phyloP scores from a whole-genome alignment of 2,113 vertebrate genomes.

The Etheostoma cragini region DNA sequence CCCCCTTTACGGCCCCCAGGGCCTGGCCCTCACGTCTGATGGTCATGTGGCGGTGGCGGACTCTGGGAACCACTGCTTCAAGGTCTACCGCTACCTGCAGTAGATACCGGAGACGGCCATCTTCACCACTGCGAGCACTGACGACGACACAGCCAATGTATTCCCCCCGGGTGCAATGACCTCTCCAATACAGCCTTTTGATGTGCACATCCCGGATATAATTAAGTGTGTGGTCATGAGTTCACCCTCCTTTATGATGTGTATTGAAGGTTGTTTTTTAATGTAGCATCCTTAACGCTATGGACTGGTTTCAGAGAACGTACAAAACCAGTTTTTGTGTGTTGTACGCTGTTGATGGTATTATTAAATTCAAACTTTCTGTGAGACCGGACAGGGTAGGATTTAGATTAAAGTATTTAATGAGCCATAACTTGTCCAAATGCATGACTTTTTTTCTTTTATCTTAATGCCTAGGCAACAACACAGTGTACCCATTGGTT shows the following conservation, averaged over 20 bases:
- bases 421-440: conserved; percentile 75
- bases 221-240: conserved; percentile 30
- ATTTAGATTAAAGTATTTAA: conserved; percentile 71
- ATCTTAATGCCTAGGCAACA: conserved; percentile 53
- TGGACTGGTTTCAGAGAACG: conserved; percentile 33
- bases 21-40: conserved; percentile 94
- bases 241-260: conserved; percentile 40
- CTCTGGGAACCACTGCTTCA: conserved; percentile 98
- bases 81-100: conserved; percentile 98
- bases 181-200: conserved; percentile 68
- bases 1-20: conserved; percentile 95
- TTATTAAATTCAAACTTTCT: conserved; percentile 47
- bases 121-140: conserved; percentile 47
- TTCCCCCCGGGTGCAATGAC: conserved; percentile 70
- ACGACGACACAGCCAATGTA: conserved; percentile 67
- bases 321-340: conserved; percentile 31
- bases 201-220: conserved; percentile 63
- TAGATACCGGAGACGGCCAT: conserved; percentile 69
- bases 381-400: conserved; percentile 39
- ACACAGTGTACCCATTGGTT: conserved; percentile 61
- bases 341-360: conserved; percentile 34
- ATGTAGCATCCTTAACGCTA: conserved; percentile 58
- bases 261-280: conserved; percentile 50
- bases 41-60: conserved; percentile 96
- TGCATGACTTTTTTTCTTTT: conserved; percentile 76